A percentile compares a stretch with the other conserved stretches of the same genome.
These are phyloP conservation scores for Eospalax fontanierii DNA, from an alignment of 2,797 vertebrate species.

Conservation along the genomic window DNA sequence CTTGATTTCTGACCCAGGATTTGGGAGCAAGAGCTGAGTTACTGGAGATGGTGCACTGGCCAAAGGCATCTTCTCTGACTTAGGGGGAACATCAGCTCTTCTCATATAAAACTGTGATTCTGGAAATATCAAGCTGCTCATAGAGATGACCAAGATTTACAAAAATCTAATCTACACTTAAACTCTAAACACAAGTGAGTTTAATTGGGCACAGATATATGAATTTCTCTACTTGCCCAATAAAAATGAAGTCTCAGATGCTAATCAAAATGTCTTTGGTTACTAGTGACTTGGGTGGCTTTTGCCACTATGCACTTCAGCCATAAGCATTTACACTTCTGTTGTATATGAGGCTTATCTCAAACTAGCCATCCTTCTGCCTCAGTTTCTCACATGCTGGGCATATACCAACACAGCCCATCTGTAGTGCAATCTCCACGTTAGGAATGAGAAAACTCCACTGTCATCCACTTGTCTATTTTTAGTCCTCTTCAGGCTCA, in stretches of 20 bases:
- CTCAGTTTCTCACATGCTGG: no score
- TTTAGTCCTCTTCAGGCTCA: no score
- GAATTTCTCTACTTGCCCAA: background rate
- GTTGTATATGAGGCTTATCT: no score
- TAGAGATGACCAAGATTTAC: constrained; percentile 29
- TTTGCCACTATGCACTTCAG: background rate
- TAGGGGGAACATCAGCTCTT: background rate
- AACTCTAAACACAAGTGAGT: background rate
- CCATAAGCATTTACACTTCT: no score
- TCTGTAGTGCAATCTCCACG: no score
- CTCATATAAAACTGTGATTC: background rate
- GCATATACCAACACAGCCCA: no score
- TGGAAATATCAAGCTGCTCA: constrained; percentile 30
- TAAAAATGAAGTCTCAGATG: background rate
- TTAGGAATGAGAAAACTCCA: background rate
- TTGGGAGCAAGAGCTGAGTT: no score
- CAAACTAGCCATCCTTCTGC: background rate
- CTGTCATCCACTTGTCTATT: background rate
- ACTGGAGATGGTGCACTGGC: background rate
- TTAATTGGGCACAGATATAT: constrained; percentile 9
- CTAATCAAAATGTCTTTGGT: background rate
- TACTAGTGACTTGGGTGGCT: background rate
- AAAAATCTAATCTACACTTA: background rate
- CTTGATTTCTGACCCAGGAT: background rate
- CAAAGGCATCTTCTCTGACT: background rate